Percentiles rank a stretch among this genome's conserved stretches.
Conservation (phyloP, 2,888 invertebrate species). For the Thera obeliscata region DNA sequence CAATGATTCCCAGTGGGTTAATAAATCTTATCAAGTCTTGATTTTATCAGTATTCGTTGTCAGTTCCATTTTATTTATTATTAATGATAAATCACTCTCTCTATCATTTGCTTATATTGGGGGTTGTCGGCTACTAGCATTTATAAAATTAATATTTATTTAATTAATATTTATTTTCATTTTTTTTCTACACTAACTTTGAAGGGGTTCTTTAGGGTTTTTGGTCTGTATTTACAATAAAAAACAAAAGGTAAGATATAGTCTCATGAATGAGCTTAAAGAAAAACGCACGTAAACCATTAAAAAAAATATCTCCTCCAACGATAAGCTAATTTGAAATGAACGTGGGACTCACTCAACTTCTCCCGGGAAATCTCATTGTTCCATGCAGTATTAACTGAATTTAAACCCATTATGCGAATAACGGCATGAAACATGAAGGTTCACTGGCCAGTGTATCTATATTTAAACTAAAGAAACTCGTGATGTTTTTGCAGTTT, state of each 20-base stretch:
- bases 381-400: constrained; percentile 59
- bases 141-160: too few relatives aligned
- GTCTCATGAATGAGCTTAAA: not conserved
- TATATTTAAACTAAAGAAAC: not conserved
- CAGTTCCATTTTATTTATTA: constrained; percentile 9
- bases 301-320: constrained; percentile 51
- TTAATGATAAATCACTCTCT: too few relatives aligned
- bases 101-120: too few relatives aligned
- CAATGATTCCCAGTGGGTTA: constrained; percentile 20
- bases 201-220: too few relatives aligned
- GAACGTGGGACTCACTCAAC: constrained; percentile 46
- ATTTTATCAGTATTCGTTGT: constrained; percentile 18
- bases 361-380: constrained; percentile 53
- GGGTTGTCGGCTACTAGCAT: too few relatives aligned
- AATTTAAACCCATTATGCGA: constrained; percentile 50
- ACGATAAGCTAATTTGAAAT: constrained; percentile 62
- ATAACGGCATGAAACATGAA: constrained; percentile 42
- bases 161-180: too few relatives aligned
- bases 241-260: too few relatives aligned
- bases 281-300: constrained; percentile 33
- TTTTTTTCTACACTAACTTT: too few relatives aligned
- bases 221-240: not conserved
- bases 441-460: constrained; percentile 13
- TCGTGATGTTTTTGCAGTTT: not conserved
- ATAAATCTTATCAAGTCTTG: constrained; percentile 22